A percentile compares a stretch with the other conserved stretches of the same genome.
Conservation (phyloP, 1,140 invertebrate genomes). For the Dermatophagoides farinae region DNA sequence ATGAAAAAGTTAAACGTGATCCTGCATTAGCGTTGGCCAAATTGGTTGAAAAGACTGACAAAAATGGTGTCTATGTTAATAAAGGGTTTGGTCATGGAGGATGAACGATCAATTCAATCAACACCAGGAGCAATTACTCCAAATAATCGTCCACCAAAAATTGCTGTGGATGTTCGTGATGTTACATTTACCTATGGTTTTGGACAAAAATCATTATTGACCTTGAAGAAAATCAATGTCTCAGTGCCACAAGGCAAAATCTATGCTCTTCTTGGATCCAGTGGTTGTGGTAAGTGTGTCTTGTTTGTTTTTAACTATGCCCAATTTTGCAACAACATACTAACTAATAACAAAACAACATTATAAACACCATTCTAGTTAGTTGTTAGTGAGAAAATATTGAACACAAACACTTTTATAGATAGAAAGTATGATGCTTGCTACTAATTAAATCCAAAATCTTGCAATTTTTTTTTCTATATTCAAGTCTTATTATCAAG, state of each 20-base stretch:
- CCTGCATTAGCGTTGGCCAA: conserved; percentile 13
- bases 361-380: no score
- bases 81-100: conserved; percentile 10
- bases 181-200: conserved; percentile 13
- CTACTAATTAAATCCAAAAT: not conserved
- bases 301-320: not conserved
- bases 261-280: conserved; percentile 14
- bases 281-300: conserved; percentile 36
- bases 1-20: conserved; percentile 5
- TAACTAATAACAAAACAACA: no score
- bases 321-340: not conserved
- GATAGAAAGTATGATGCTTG: no score
- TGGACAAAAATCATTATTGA: conserved; percentile 7
- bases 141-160: not conserved
- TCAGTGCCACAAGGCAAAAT: conserved; percentile 14
- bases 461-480: no score
- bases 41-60: conserved; percentile 12
- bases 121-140: conserved; percentile 3
- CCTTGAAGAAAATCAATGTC: conserved; percentile 10
- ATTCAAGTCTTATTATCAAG: no score
- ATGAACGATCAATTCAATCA: not conserved
- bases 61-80: conserved; percentile 11
- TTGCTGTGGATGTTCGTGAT: conserved; percentile 12
- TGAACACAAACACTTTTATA: no score
- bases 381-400: no score